These are phyloP conservation scores for Dicroscelio sp. DNA, from an alignment of 2,888 invertebrate species.

Conservation along the genomic window DNA sequence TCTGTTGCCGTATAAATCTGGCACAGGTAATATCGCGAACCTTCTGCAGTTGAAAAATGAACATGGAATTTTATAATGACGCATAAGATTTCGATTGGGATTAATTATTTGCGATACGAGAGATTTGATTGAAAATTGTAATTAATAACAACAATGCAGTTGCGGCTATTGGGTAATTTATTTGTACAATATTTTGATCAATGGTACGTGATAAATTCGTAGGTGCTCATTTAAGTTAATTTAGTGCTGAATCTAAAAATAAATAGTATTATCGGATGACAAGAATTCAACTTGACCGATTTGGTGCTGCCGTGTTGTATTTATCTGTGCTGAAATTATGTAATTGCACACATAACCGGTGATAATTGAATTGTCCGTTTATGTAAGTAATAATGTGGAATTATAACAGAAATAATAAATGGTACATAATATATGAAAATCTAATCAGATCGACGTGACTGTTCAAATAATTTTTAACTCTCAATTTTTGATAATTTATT, in stretches of 20 bases:
- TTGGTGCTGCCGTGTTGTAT: conserved; percentile 38
- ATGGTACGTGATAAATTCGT: not conserved
- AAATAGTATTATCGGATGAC: conserved; percentile 50
- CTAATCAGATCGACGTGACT: too few relatives aligned
- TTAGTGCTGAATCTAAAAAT: conserved; percentile 53
- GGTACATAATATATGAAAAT: too few relatives aligned
- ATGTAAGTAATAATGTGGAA: conserved; percentile 56
- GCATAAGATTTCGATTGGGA: too few relatives aligned
- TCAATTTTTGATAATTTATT: too few relatives aligned
- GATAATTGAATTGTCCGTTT: conserved; percentile 62
- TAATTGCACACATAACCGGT: conserved; percentile 55
- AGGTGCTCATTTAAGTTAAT: not conserved
- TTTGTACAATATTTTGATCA: not conserved
- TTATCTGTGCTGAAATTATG: conserved; percentile 31
- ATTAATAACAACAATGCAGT: too few relatives aligned
- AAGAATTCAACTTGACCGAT: conserved; percentile 59
- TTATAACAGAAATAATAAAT: conserved; percentile 28
- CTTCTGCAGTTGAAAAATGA: conserved; percentile 91
- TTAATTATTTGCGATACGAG: too few relatives aligned
- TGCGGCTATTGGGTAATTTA: too few relatives aligned
- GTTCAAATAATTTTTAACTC: too few relatives aligned
- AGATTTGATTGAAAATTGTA: too few relatives aligned
- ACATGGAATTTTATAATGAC: too few relatives aligned
- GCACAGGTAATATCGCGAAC: conserved; percentile 92
- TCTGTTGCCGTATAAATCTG: conserved; percentile 93